Evolutionary conservation across 2,888 invertebrate species (phyloP).

Genomic region (Xylophagus ater): DNA sequence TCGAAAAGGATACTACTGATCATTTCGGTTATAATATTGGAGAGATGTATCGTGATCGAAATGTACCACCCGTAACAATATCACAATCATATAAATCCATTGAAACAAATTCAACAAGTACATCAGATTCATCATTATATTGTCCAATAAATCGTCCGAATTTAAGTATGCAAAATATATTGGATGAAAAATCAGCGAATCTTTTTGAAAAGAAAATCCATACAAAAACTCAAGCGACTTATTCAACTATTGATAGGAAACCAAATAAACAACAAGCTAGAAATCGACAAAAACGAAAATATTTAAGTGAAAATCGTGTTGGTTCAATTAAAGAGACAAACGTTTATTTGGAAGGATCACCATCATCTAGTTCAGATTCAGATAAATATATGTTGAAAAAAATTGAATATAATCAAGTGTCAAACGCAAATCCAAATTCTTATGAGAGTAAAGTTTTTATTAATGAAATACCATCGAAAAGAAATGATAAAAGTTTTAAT

Average conservation of each 20-base stretch:
- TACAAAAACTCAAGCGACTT: slow-evolving; percentile 22
- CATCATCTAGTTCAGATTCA: too few species aligned
- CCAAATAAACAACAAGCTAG: slow-evolving; percentile 21
- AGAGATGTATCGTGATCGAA: too few species aligned
- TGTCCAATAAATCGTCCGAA: slow-evolving; percentile 35
- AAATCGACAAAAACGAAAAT: slow-evolving; percentile 32
- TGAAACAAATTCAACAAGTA: slow-evolving; percentile 34
- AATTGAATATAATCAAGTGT: too few species aligned
- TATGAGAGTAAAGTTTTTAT: too few species aligned
- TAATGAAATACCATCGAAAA: too few species aligned
- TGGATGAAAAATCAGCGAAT: slow-evolving; percentile 33
- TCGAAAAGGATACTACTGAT: too few species aligned
- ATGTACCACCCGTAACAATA: slow-evolving; percentile 18
- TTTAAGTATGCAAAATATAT: slow-evolving; percentile 33
- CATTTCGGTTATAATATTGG: too few species aligned
- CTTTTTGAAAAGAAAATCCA: slow-evolving; percentile 31
- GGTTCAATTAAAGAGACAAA: slow-evolving; percentile 36
- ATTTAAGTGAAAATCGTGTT: slow-evolving; percentile 36
- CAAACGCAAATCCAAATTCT: too few species aligned
- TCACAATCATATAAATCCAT: slow-evolving; percentile 30
- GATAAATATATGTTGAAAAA: too few species aligned
- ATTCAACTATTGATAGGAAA: slow-evolving; percentile 30
- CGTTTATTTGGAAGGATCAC: too few species aligned
- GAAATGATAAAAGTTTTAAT: too few species aligned
- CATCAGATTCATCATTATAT: slow-evolving; percentile 39